A percentile compares a stretch with the other conserved stretches of the same genome.
These are phyloP conservation scores for Cerceris ruficornis DNA, from an alignment of 2,888 invertebrate genomes.

Conservation along the genomic window DNA sequence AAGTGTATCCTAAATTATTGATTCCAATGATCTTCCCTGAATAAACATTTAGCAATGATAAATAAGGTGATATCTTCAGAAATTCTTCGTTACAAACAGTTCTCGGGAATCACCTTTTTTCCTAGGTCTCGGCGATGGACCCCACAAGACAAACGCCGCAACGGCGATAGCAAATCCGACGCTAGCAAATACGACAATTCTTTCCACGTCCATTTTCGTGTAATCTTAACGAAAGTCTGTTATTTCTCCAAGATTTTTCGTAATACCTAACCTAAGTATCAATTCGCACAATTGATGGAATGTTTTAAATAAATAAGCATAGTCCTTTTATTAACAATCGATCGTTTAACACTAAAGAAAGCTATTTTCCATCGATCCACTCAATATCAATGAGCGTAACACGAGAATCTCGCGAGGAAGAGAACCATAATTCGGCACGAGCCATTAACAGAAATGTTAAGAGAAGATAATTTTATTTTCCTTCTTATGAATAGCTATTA, in stretches of 20 bases:
- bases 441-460: neutral
- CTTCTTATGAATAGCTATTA: slow-evolving; percentile 8
- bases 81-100: neutral
- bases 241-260: slow-evolving; percentile 10
- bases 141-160: slow-evolving; percentile 93
- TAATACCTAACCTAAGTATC: slow-evolving; percentile 40
- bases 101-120: slow-evolving; percentile 75
- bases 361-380: slow-evolving; percentile 6
- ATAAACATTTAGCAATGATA: slow-evolving; percentile 8
- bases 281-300: slow-evolving; percentile 3
- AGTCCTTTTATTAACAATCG: slow-evolving; percentile 4
- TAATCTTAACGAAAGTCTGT: slow-evolving; percentile 8
- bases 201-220: slow-evolving; percentile 87
- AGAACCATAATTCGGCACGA: neutral
- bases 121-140: slow-evolving; percentile 86
- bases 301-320: slow-evolving; percentile 2
- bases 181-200: slow-evolving; percentile 90
- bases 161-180: slow-evolving; percentile 91
- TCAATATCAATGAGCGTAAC: neutral
- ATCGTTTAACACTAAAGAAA: neutral
- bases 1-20: slow-evolving; percentile 95
- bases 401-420: neutral
- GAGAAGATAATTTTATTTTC: neutral
- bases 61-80: slow-evolving; percentile 10
- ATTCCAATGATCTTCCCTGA: slow-evolving; percentile 91